Evolutionary conservation across 2,797 vertebrate genomes (phyloP).

Genomic region (Intellagama lesueurii): DNA sequence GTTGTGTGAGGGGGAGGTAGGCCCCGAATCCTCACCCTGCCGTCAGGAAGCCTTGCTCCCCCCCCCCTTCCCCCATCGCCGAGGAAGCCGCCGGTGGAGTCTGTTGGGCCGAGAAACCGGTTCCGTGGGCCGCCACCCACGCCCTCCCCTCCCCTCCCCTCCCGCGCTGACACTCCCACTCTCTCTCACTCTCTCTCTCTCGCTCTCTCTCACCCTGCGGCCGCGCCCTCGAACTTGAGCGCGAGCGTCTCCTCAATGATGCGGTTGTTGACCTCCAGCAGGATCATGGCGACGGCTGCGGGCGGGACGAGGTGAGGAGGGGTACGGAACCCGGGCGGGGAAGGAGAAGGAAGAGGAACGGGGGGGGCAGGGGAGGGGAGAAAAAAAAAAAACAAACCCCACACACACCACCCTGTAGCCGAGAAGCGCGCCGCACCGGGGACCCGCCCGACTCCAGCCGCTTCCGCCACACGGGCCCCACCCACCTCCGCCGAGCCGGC

Average conservation of each 20-base stretch:
- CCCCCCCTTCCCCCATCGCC: background rate
- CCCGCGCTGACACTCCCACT: slow-evolving; percentile 76
- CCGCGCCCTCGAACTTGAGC: slow-evolving; percentile 95
- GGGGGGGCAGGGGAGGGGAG: slow-evolving; percentile 40
- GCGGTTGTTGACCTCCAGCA: slow-evolving; percentile 98
- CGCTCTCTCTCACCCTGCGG: slow-evolving; percentile 87
- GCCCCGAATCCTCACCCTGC: background rate
- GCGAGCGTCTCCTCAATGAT: slow-evolving; percentile 96
- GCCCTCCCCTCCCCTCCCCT: rapidly evolving
- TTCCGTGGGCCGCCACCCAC: background rate
- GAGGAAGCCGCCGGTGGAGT: background rate
- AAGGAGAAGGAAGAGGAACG: slow-evolving; percentile 43
- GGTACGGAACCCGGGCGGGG: slow-evolving; percentile 55
- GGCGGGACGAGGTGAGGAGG: slow-evolving; percentile 20
- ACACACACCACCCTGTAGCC: slow-evolving; percentile 44
- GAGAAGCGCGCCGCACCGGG: slow-evolving; percentile 65
- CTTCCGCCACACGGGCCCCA: slow-evolving; percentile 58
- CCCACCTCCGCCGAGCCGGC: slow-evolving; percentile 64
- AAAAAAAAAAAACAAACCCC: slow-evolving; percentile 18
- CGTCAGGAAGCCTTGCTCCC: background rate
- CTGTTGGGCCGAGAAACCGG: background rate
- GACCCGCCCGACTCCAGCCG: slow-evolving; percentile 75
- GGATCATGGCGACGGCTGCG: slow-evolving; percentile 88
- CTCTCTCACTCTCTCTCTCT: background rate
- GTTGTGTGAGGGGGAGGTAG: no score